A percentile compares a stretch with the other conserved stretches of the same genome.
Evolutionary conservation across 2,888 invertebrate species (phyloP).

Genomic region (Zonitis immaculata): DNA sequence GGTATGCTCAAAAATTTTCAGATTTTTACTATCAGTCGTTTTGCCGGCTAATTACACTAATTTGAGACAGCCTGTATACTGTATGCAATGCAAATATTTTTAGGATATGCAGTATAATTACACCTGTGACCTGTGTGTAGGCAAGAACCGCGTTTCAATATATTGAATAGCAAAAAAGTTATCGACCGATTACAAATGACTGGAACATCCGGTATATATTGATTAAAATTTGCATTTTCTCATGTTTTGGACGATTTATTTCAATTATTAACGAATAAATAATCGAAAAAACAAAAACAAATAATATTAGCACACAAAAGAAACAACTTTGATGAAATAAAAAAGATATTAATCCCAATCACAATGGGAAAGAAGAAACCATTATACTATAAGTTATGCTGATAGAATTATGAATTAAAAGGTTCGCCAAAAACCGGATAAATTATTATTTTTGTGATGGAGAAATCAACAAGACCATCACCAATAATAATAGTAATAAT

Average conservation of each 20-base stretch:
- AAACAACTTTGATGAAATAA: background rate
- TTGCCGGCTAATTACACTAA: too few species aligned
- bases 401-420: conserved; percentile 1
- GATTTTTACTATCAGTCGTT: too few species aligned
- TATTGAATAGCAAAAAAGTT: too few species aligned
- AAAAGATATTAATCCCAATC: background rate
- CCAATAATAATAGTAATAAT: too few species aligned
- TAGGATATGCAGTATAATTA: too few species aligned
- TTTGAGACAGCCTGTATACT: too few species aligned
- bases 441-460: background rate
- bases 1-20: too few species aligned
- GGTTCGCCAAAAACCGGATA: background rate
- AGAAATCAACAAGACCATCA: background rate
- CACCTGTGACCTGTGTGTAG: too few species aligned
- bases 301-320: background rate
- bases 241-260: background rate
- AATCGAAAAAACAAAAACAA: background rate
- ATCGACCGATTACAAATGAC: too few species aligned
- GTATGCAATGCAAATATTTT: too few species aligned
- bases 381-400: background rate
- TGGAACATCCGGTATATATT: background rate
- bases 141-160: too few species aligned
- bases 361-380: background rate
- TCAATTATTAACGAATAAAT: background rate
- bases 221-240: background rate